Base-by-base conservation (phyloP, 2,888 invertebrate genomes). In the Ennomos fuscantarius region DNA sequence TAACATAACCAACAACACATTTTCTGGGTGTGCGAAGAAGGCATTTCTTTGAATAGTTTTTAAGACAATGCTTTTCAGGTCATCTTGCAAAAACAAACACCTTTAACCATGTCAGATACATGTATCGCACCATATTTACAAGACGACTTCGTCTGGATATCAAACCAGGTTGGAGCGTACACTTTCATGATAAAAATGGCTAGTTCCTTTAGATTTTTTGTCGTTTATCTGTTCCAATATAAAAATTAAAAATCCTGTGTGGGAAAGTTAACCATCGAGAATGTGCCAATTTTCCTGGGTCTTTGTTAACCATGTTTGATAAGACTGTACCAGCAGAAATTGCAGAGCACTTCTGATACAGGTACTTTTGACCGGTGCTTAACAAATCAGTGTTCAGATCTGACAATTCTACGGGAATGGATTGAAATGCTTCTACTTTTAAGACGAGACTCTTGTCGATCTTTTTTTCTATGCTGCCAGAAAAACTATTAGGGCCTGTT, bases 11-110 rank as follows among this genome's bases (percentile, higher is more conserved):
- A 9, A 2, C 24, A 41, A 41, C 24, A 41, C 10, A 41, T 41
- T 41, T 31, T 41, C 24, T 41, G 41, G 41, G 41, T 24, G 24
- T 24, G 24, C 10, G 12, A 41, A 41, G 40, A 40, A 13, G 9
- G 41, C 15, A 41, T 41, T 41, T 41, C 11, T 41, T 24, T 41
- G 41, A 41, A 41, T 41, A 41, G 41, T 36, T 41, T 41, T 41
- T 31, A 41, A 31, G 15, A 31, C 41, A 41, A 41, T 10, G 13
- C 41, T 41, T 41, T 41, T 41, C 5, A 41, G 24, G 41, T 41
- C 31, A 24, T 41, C 41, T 41, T 8, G 24, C 15, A 41, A n/a
- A 36, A 9, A 10, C 9, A n/a, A 36, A 36, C n/a, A 9, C 36
- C 6, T 36, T 36, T 36, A 24, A 41, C 41, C 41, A 41, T 41